These are phyloP conservation scores for Brachylomia viminalis DNA, from an alignment of 2,888 invertebrate species.

Conservation along the genomic window DNA sequence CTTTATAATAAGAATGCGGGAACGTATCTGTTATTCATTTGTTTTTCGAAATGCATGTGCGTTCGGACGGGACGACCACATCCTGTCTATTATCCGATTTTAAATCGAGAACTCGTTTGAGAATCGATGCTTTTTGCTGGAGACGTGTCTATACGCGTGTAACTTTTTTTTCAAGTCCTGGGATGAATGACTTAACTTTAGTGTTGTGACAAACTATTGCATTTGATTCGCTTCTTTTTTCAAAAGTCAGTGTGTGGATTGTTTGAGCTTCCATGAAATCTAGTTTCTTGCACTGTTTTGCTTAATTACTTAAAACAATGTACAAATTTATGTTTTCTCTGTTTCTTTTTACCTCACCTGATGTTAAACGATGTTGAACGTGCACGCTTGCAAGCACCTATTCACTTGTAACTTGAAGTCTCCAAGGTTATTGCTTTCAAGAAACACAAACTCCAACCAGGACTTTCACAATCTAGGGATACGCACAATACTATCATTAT, in stretches of 20 bases:
- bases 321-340: background rate
- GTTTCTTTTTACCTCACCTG: background rate
- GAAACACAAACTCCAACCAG: background rate
- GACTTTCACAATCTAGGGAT: background rate
- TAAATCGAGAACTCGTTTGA: constrained; percentile 74
- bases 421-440: background rate
- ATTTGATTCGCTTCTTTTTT: constrained; percentile 30
- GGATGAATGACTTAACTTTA: constrained; percentile 56
- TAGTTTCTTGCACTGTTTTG: background rate
- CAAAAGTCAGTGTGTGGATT: background rate
- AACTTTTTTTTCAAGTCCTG: constrained; percentile 55
- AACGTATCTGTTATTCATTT: constrained; percentile 26
- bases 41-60: constrained; percentile 72
- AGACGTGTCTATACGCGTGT: constrained; percentile 69
- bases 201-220: constrained; percentile 29
- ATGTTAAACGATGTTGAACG: background rate
- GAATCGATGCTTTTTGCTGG: constrained; percentile 71
- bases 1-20: constrained; percentile 30
- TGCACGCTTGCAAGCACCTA: too few relatives aligned
- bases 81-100: constrained; percentile 81
- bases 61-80: constrained; percentile 80
- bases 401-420: too few relatives aligned
- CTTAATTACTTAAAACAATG: background rate
- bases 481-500: too few relatives aligned
- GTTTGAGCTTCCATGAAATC: background rate